Conservation (phyloP, 2,797 vertebrate species). For the Onychomys leucogaster region DNA sequence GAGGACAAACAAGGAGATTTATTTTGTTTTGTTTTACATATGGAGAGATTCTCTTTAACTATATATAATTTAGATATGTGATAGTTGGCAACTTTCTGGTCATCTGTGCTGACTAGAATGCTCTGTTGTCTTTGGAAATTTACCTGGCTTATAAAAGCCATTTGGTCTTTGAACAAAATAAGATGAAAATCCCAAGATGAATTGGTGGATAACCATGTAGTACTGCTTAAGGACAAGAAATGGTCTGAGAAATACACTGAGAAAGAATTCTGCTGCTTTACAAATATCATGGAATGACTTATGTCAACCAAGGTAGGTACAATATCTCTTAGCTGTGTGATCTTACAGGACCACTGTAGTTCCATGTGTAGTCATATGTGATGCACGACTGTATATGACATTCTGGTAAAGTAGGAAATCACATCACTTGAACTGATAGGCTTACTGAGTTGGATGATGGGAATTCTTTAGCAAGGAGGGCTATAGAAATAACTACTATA, state of each 20-base stretch:
- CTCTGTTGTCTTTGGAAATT: not conserved
- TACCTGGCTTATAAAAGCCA: not conserved
- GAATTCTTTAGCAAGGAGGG: not conserved
- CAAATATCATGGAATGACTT: not conserved
- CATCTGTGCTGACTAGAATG: not conserved
- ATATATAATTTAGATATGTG: not conserved
- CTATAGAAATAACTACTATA: not conserved
- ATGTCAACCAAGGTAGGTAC: not conserved
- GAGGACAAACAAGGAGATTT: not conserved
- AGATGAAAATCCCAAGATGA: not conserved
- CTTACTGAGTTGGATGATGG: not conserved
- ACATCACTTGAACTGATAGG: not conserved
- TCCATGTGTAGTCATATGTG: no score
- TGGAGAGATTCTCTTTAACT: not conserved
- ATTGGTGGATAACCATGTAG: not conserved
- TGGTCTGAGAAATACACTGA: not conserved
- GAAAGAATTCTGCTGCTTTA: not conserved
- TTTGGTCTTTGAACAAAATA: conserved; percentile 27
- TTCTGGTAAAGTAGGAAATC: not conserved
- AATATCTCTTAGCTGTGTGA: not conserved
- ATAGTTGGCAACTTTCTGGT: not conserved
- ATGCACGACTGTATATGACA: not conserved
- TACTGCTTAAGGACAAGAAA: not conserved
- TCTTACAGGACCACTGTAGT: not conserved
- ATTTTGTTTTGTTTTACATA: not conserved